Conservation (phyloP, 2,888 invertebrate species). For the Eutolmus rufibarbis region DNA sequence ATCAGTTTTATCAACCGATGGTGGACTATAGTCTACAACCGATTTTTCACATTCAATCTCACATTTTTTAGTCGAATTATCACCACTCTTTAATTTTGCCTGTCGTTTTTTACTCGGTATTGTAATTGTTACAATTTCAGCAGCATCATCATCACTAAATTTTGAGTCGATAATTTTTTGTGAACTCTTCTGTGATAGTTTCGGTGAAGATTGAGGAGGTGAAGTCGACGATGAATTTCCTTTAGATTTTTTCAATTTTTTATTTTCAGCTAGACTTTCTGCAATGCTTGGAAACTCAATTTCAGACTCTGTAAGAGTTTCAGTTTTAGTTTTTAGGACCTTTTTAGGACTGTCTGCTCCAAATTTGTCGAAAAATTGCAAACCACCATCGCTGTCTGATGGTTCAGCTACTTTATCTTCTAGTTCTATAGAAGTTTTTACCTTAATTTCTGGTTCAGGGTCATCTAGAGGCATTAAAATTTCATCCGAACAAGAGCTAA, state of each 20-base stretch:
- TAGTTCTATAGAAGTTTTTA: not conserved
- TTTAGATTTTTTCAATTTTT: conserved; percentile 15
- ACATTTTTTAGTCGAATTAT: not conserved
- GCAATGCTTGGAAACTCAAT: conserved; percentile 40
- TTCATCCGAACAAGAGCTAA: not conserved
- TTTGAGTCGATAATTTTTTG: conserved; percentile 1
- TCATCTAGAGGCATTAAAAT: not conserved
- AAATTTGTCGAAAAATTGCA: conserved; percentile 43
- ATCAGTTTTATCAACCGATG: not conserved
- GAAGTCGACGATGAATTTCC: not conserved
- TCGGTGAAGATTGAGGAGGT: conserved; percentile 13
- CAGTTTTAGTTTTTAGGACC: not conserved
- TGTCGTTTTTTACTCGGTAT: conserved; percentile 37
- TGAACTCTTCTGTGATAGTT: conserved; percentile 12
- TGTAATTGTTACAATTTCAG: conserved; percentile 19
- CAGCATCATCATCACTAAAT: conserved; percentile 12
- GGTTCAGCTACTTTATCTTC: not conserved
- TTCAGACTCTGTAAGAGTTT: not conserved
- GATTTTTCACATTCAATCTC: not conserved
- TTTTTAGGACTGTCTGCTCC: conserved; percentile 16
- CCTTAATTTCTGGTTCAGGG: not conserved
- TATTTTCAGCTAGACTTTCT: conserved; percentile 24
- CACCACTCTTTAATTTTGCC: not conserved
- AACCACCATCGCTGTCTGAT: not conserved
- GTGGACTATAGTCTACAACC: not conserved